Conservation (phyloP, 2,888 invertebrate species). For the Hyppa rectilinea region DNA sequence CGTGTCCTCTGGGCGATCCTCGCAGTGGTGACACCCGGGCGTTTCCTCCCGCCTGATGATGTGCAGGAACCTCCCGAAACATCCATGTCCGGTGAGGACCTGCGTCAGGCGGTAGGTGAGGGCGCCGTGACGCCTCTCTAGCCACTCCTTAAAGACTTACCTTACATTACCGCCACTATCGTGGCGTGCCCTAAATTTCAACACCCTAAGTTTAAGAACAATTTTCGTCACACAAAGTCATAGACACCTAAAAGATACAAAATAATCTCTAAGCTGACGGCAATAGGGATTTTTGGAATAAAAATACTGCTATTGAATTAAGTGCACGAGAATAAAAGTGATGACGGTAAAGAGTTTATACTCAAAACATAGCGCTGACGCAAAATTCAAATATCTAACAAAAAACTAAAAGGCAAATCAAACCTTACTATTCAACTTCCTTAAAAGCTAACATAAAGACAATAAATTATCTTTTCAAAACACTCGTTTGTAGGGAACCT, state of each 20-base stretch:
- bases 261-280: neutral
- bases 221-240: neutral
- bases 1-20: too few species aligned
- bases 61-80: too few species aligned
- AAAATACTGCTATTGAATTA: neutral
- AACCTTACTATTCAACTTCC: slow-evolving; percentile 3
- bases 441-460: slow-evolving; percentile 17
- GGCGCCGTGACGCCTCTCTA: too few species aligned
- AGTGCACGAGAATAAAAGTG: neutral
- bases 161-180: too few species aligned
- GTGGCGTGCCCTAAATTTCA: too few species aligned
- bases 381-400: neutral
- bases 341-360: neutral
- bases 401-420: neutral
- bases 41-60: too few species aligned
- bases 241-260: neutral
- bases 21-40: too few species aligned
- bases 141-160: too few species aligned
- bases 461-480: slow-evolving; percentile 29
- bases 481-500: slow-evolving; percentile 18
- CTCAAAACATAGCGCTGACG: neutral
- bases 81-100: too few species aligned
- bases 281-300: neutral
- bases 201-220: too few species aligned
- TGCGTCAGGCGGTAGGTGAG: too few species aligned